phyloP scores from a whole-genome alignment of 2,113 vertebrate genomes.

The Lepidothrix coronata region DNA sequence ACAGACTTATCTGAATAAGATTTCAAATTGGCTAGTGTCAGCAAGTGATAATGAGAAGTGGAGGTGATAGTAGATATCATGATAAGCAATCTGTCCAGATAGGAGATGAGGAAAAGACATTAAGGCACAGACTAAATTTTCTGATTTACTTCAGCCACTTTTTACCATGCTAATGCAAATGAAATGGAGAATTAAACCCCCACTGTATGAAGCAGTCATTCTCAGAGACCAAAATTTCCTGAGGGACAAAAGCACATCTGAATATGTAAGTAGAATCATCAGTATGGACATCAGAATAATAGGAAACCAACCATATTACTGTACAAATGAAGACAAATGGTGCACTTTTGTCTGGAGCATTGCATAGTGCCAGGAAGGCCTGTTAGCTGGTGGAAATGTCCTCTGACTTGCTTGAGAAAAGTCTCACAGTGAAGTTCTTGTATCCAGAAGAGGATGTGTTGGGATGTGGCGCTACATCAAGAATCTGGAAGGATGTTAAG shows the following conservation, averaged over 20 bases:
- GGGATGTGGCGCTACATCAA: not conserved
- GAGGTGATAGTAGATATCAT: slow-evolving; percentile 25
- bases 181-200: not conserved
- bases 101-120: not conserved
- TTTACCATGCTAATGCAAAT: not conserved
- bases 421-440: not conserved
- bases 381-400: not conserved
- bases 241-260: not conserved
- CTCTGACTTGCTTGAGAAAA: not conserved
- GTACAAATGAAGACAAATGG: not conserved
- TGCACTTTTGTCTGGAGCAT: not conserved
- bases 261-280: not conserved
- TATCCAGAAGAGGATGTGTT: not conserved
- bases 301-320: not conserved
- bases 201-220: not conserved
- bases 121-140: not conserved
- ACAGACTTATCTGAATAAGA: not conserved
- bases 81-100: slow-evolving; percentile 1
- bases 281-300: not conserved
- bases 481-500: not conserved
- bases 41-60: slow-evolving; percentile 15
- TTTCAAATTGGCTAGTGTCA: slow-evolving; percentile 17
- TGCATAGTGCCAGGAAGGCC: not conserved
- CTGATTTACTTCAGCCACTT: not conserved
- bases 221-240: not conserved